These are phyloP conservation scores for Siniperca obscura DNA, from an alignment of 2,797 vertebrate genomes.

Conservation along the genomic window DNA sequence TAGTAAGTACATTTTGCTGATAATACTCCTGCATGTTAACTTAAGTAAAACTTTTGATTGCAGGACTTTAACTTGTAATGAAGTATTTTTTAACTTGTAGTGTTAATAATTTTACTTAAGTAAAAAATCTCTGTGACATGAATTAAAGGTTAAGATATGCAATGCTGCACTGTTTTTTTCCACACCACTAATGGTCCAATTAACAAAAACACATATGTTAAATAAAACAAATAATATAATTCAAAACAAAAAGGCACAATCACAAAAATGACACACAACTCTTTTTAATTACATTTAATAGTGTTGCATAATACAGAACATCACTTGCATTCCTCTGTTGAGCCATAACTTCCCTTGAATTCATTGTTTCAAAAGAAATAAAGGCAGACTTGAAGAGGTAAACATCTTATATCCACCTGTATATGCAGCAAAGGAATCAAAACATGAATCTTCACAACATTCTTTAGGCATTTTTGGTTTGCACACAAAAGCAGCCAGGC, in stretches of 20 bases:
- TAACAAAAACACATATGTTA: background rate
- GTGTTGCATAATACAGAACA: slow-evolving; percentile 65
- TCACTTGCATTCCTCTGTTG: slow-evolving; percentile 44
- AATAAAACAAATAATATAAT: background rate
- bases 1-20: background rate
- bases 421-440: slow-evolving; percentile 52
- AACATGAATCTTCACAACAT: slow-evolving; percentile 39
- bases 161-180: background rate
- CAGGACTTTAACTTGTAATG: background rate
- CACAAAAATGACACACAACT: slow-evolving; percentile 10
- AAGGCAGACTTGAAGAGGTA: slow-evolving; percentile 38
- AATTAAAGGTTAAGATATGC: background rate
- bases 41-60: background rate
- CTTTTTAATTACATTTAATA: slow-evolving; percentile 64
- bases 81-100: background rate
- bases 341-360: slow-evolving; percentile 46
- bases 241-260: background rate
- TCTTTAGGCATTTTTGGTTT: slow-evolving; percentile 52
- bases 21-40: background rate
- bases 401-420: slow-evolving; percentile 33
- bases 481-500: slow-evolving; percentile 70
- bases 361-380: slow-evolving; percentile 41
- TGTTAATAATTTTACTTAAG: background rate
- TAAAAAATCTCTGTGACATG: background rate
- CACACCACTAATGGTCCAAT: background rate